Percentiles rank a stretch among this genome's conserved stretches.
Evolutionary conservation across 1,140 invertebrate genomes (phyloP).

Genomic region (Drosophila kohkoa): DNA sequence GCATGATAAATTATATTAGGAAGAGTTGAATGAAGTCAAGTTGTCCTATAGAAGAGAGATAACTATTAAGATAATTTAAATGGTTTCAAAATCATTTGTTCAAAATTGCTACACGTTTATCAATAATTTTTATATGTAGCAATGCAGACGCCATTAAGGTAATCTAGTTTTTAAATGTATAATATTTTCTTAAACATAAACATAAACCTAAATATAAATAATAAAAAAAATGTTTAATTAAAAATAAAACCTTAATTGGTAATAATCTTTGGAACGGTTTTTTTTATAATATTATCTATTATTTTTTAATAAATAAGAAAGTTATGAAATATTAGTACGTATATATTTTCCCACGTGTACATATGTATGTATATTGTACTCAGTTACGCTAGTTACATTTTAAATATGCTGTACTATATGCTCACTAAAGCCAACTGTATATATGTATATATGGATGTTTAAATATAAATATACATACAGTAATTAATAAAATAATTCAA

Average conservation of each 20-base stretch:
- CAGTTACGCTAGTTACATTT: slow-evolving; percentile 6
- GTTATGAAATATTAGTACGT: slow-evolving; percentile 20
- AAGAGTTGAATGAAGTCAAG: too few relatives aligned
- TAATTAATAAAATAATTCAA: slow-evolving; percentile 15
- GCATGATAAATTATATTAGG: too few relatives aligned
- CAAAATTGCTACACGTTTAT: too few relatives aligned
- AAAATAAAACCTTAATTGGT: slow-evolving; percentile 9
- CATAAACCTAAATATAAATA: too few relatives aligned
- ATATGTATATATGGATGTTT: slow-evolving; percentile 38
- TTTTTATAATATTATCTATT: not conserved
- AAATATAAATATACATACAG: slow-evolving; percentile 29
- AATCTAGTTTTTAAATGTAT: too few relatives aligned
- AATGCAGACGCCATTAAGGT: too few relatives aligned
- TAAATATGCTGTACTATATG: slow-evolving; percentile 4
- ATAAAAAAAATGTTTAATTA: slow-evolving; percentile 3
- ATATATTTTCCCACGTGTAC: slow-evolving; percentile 20
- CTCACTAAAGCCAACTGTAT: slow-evolving; percentile 21
- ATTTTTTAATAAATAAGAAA: not conserved
- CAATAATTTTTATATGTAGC: too few relatives aligned
- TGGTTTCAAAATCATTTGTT: too few relatives aligned
- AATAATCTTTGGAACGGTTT: slow-evolving; percentile 9
- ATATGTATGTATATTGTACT: slow-evolving; percentile 33
- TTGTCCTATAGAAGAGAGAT: too few relatives aligned
- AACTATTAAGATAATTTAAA: too few relatives aligned
- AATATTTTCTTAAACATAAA: too few relatives aligned